Base-by-base conservation (phyloP, 2,888 invertebrate species). In the Phanerotoma sp. region DNA sequence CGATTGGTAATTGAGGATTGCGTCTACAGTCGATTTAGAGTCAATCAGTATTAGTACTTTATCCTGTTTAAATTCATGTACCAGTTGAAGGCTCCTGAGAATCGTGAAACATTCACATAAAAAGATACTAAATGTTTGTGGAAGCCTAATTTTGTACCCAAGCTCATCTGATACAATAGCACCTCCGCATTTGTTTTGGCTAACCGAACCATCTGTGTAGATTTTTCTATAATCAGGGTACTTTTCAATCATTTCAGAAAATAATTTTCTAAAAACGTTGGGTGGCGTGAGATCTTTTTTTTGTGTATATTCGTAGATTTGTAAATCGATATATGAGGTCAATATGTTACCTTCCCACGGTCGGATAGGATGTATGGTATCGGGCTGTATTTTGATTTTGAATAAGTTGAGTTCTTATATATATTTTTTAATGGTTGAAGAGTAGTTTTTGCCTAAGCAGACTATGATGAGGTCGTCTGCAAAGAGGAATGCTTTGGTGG, bases 391-490 rank as follows among this genome's bases (percentile, higher is more conserved):
- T 3, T 3, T 30, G 30, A 30, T 30, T 9, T 9, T 2, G 9
- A 11, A 9, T 11, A 30, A n/a, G 9, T 30, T n/a, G n/a, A n/a
- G n/a, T 9, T 30, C n/a, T 30, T n/a, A 11, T 9, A 30, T 11
- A 3, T 30, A 30, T 9, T 9, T 11, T 9, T 30, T 30, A 11
- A 30, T 30, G 10, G n/a, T 9, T n/a, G n/a, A n/a, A n/a, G n/a
- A n/a, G n/a, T n/a, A n/a, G n/a, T n/a, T n/a, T n/a, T n/a, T n/a
- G 20, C 52, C 56, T 1, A 30, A 3, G 11, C 48, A 54, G 15
- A 30, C 51, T 4, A 58, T 49, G 2, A 51, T 44, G 3, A 55
- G 22, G 32, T 55, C 51, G 30, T 52, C 52, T 1, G 52, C 52
- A 16, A 22, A 52, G 9, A 52, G 28, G 4, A 38, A 25, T 5